These are phyloP conservation scores for Brienomyrus longianalis DNA, from an alignment of 2,113 vertebrate species.

Conservation along the genomic window DNA sequence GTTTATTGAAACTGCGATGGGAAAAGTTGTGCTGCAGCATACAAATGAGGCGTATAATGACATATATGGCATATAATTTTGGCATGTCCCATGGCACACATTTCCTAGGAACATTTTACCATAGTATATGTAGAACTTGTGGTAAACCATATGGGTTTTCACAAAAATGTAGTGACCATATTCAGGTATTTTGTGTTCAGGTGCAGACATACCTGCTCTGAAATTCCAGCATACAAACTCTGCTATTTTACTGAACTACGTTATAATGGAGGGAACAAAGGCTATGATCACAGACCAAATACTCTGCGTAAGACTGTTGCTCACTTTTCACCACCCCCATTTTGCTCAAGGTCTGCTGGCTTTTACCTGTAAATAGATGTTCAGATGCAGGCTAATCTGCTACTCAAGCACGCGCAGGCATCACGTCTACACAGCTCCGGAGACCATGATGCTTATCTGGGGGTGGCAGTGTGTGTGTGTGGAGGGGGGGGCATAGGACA, in stretches of 20 bases:
- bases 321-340: conserved; percentile 10
- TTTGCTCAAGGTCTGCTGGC: conserved; percentile 60
- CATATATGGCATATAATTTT: too few relatives aligned
- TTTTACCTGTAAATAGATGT: conserved; percentile 70
- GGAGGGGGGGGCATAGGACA: neutral
- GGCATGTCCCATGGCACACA: neutral
- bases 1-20: neutral
- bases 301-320: conserved; percentile 27
- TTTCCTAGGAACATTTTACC: neutral
- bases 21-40: neutral
- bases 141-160: neutral
- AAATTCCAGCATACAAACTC: neutral
- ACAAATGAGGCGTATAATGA: neutral
- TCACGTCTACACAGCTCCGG: conserved; percentile 42
- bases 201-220: neutral
- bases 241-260: neutral
- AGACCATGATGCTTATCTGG: conserved; percentile 54
- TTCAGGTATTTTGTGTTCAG: neutral
- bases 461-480: neutral
- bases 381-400: conserved; percentile 62
- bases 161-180: neutral
- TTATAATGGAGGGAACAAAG: conserved; percentile 11
- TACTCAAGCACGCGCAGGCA: conserved; percentile 40
- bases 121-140: neutral
- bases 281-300: conserved; percentile 33